Evolutionary conservation across 2,888 invertebrate species (phyloP), one percentile per base, ranked within the genome.

Genomic region (Tachina grossa): DNA sequence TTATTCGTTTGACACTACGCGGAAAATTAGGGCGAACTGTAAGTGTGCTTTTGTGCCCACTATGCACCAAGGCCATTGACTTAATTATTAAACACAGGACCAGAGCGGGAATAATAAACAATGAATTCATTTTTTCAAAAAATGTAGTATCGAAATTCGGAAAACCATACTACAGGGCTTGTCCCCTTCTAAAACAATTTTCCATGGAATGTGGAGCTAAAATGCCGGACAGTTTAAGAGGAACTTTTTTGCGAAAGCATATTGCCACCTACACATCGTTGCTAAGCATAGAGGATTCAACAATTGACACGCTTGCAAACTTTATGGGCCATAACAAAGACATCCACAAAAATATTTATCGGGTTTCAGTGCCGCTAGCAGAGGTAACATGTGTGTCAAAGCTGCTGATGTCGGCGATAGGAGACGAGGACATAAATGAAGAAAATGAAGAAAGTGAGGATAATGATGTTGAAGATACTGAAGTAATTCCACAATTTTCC

Each of bases 141-240:
- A 31, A 66, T n/a, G 5, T 10, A 14, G 9, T 5, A 31, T 49
- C 49, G 5, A 66, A 49, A 31, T 66, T 49, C 10, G 4, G 49
- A 1, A 66, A 66, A 16, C 49, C 49, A 2, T 66, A 66, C 49
- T 66, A 66, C n/a, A 63, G 65, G 11, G 75, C 65, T 16, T 76
- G 75, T 39, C 43, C 45, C 9, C 51, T 80, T 14, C 45, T 72
- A 14, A 71, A 31, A 31, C 9, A 55, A 55, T 72, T 47, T 72
- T 39, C 72, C 1, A 9, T 9, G 5, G 63, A 69, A 16, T 79
- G 78, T 53, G 78, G 71, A 31, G 69, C 78, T 11, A 11, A 69
- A 11, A 59, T 79, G 6, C 78, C 78, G 2, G 55, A 65, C 3
- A 80, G 31, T 5, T 55, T 80, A 19, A 80, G 80, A 65, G 80